Conservation (phyloP, 1,140 invertebrate genomes). For the Trissolcus basalis region DNA sequence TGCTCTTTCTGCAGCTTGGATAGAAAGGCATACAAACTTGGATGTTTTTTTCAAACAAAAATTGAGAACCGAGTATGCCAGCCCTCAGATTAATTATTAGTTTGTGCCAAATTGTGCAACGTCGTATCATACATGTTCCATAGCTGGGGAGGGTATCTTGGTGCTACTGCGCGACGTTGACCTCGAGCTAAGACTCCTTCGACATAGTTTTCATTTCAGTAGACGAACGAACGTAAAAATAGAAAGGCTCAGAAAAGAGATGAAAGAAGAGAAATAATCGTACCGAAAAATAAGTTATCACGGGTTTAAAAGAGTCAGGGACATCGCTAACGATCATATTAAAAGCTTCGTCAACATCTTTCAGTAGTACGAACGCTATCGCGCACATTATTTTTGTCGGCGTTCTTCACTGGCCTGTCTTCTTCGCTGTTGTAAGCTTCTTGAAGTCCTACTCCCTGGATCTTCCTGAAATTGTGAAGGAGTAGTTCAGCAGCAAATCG, state of each 20-base stretch:
- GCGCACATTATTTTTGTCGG: neutral
- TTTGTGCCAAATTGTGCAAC: conserved; percentile 11
- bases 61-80: conserved; percentile 7
- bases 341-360: conserved; percentile 7
- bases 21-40: conserved; percentile 9
- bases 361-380: neutral
- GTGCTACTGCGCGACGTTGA: neutral
- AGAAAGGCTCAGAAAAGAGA: neutral
- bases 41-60: conserved; percentile 16
- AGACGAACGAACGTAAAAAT: neutral
- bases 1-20: conserved; percentile 10
- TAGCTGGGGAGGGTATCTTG: neutral
- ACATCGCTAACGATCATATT: conserved; percentile 3
- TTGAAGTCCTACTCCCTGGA: conserved; percentile 2
- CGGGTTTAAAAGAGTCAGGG: neutral
- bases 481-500: no score
- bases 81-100: conserved; percentile 16
- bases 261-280: neutral
- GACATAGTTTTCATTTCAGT: neutral
- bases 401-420: conserved; percentile 5
- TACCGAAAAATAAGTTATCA: conserved; percentile 2
- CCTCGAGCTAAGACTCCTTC: neutral
- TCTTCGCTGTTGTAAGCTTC: conserved; percentile 6
- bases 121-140: conserved; percentile 14
- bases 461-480: conserved; percentile 2